phyloP scores from a whole-genome alignment of 2,888 invertebrate genomes.

The Eilema depressum region DNA sequence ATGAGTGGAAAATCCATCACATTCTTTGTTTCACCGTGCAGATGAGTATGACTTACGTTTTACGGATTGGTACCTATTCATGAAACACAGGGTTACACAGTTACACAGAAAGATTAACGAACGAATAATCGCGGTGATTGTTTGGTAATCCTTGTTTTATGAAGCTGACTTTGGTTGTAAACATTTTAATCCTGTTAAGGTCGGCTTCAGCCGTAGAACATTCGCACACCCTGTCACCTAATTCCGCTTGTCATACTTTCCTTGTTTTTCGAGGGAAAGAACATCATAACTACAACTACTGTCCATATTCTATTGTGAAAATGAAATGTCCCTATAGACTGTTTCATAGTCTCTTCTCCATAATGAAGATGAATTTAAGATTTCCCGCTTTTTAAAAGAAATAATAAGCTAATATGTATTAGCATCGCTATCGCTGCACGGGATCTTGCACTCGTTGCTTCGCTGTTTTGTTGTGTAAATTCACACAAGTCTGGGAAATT shows the following conservation, averaged over 20 bases:
- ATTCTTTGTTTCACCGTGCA: background rate
- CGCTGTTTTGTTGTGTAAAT: background rate
- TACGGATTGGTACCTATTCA: background rate
- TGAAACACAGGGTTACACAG: background rate
- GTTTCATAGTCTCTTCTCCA: too few relatives aligned
- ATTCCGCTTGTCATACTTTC: background rate
- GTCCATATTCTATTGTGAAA: too few relatives aligned
- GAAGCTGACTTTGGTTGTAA: background rate
- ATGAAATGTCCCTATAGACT: too few relatives aligned
- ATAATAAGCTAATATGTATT: too few relatives aligned
- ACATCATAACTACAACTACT: too few relatives aligned
- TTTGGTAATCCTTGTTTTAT: background rate
- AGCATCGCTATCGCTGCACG: too few relatives aligned
- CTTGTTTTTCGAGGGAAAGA: background rate
- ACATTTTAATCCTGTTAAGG: background rate
- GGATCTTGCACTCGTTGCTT: too few relatives aligned
- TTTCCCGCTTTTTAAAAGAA: too few relatives aligned
- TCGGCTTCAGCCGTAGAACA: background rate
- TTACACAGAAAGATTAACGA: background rate
- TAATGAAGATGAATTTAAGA: too few relatives aligned
- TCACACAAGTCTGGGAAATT: background rate
- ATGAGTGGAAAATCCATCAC: constrained; percentile 1
- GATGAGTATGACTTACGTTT: background rate
- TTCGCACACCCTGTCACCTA: background rate
- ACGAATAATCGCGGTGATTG: background rate